Evolutionary conservation across 2,113 vertebrate species (phyloP), one percentile per base, ranked within the genome.

Genomic region (Stegostoma tigrinum): DNA sequence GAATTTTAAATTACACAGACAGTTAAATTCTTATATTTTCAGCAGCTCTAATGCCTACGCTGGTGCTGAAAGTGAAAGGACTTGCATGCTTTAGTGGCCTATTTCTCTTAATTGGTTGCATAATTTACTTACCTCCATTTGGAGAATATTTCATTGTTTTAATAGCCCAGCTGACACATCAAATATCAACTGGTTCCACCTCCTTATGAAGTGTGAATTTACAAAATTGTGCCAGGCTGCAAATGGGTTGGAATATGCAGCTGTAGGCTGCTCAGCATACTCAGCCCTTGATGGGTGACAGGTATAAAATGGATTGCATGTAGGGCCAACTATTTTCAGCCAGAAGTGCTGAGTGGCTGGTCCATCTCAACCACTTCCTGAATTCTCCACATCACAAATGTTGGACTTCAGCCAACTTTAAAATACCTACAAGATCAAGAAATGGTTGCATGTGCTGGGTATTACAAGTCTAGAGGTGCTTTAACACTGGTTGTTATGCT

Each of bases 91-190:
- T 89, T 55, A 55, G 48, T 27, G 48, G 45, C 24, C 48, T 14
- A 14, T 89, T 89, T 48, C 45, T 89, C 48, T 55, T 89, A 45
- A 55, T 55, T 89, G 48, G 27, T 45, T 27, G 48, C 86, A 89
- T 89, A 89, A 55, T 52, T 55, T 89, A 89, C 85, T 89, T 89
- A 10, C 27, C 55, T 89, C 10, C 48, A 55, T 89, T 89, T 89
- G 45, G 48, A 89, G 86, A 89, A 52, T 30, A 83, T 83, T 83
- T 83, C 80, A 89, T 89, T 55, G 52, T 55, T 89, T 89, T 89
- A 89, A 55, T 55, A 89, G 38, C 86, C 52, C 86, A 89, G 10
- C 48, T 89, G 24, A 24, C 86, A 55, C 27, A 55, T 89, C 86
- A 52, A 15, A 48, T 30, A 89, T 45, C 86, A 89, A 48, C 86